Percentiles rank a stretch among this genome's conserved stretches.
Conservation (phyloP, 2,113 vertebrate genomes). For the Dicentrarchus labrax region DNA sequence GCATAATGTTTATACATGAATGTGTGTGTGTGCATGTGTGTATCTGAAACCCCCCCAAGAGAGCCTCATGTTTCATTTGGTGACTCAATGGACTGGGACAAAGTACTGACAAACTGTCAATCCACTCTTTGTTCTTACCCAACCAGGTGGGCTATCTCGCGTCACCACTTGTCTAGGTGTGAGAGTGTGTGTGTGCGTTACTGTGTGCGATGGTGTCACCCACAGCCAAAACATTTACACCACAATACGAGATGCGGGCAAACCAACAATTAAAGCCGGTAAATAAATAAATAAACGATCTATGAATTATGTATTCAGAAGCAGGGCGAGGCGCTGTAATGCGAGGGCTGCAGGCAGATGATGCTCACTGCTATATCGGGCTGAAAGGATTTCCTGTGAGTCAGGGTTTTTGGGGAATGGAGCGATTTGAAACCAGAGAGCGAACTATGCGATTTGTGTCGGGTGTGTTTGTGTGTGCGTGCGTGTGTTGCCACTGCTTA, state of each 20-base stretch:
- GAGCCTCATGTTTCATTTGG: conserved; percentile 52
- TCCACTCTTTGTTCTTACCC: conserved; percentile 61
- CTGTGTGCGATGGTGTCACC: conserved; percentile 23
- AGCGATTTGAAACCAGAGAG: conserved; percentile 47
- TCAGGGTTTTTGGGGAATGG: conserved; percentile 64
- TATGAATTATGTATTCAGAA: conserved; percentile 57
- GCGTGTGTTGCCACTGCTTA: conserved; percentile 25
- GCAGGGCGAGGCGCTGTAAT: conserved; percentile 19
- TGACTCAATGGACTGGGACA: conserved; percentile 52
- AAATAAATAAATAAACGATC: conserved; percentile 49
- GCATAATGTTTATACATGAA: not conserved
- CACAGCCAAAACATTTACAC: conserved; percentile 64
- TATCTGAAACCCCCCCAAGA: not conserved
- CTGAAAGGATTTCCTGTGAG: conserved; percentile 67
- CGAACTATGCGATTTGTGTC: conserved; percentile 27
- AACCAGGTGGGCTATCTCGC: conserved; percentile 58
- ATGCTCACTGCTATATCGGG: conserved; percentile 41
- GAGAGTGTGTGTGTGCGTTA: not conserved
- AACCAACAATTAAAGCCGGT: conserved; percentile 65
- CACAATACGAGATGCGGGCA: conserved; percentile 45
- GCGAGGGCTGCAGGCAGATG: conserved; percentile 47
- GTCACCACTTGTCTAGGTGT: conserved; percentile 23
- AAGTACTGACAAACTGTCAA: conserved; percentile 56
- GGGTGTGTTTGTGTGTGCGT: conserved; percentile 21
- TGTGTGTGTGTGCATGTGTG: not conserved